Evolutionary conservation across 2,797 vertebrate species (phyloP).

Genomic region (Carduelis carduelis): DNA sequence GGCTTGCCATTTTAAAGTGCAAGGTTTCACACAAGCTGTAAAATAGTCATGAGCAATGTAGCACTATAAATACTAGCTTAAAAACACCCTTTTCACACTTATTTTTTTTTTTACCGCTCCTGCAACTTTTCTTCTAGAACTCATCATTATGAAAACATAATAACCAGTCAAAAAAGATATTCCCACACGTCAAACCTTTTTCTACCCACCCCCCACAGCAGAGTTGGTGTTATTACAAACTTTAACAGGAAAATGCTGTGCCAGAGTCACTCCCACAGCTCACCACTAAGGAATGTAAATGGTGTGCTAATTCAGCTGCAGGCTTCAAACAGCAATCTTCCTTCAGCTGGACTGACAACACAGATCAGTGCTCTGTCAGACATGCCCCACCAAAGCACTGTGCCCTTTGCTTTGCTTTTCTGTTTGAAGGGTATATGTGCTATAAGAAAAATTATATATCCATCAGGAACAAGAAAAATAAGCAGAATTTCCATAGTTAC

Average conservation of each 20-base stretch:
- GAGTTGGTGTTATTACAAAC: not conserved
- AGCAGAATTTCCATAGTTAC: not conserved
- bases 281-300: not conserved
- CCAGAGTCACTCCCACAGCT: not conserved
- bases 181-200: not conserved
- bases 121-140: not conserved
- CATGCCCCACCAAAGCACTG: not conserved
- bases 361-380: not conserved
- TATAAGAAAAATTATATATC: not conserved
- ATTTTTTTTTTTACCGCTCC: not conserved
- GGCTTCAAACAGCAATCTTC: not conserved
- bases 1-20: not conserved
- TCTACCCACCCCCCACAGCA: not conserved
- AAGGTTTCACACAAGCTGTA: not conserved
- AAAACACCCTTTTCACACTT: not conserved
- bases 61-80: not conserved
- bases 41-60: not conserved
- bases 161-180: not conserved
- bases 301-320: not conserved
- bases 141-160: not conserved
- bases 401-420: not conserved
- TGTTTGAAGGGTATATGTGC: not conserved
- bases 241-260: not conserved
- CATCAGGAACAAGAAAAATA: not conserved
- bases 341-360: not conserved